Conservation (phyloP, 2,888 invertebrate species). For the Cremastobaeus sp. region DNA sequence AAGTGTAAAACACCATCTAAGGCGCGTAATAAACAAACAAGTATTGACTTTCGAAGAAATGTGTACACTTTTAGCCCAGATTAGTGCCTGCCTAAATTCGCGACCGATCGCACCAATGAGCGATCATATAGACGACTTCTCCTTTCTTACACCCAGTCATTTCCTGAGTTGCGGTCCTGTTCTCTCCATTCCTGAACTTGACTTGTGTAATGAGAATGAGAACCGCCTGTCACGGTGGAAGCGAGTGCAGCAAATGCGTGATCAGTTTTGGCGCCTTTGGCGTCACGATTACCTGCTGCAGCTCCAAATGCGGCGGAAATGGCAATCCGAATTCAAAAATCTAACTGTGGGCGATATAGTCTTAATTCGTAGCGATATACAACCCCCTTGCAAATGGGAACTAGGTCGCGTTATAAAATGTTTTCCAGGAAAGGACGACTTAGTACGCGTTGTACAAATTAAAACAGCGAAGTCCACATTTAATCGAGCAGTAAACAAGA, state of each 20-base stretch:
- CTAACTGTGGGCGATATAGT: constrained; percentile 5
- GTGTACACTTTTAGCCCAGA: background rate
- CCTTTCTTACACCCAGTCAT: constrained; percentile 17
- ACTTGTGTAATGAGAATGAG: no score
- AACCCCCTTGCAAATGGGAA: constrained; percentile 15
- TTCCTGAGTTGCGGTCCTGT: no score
- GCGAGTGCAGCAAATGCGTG: no score
- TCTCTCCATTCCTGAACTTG: no score
- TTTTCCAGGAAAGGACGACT: constrained; percentile 4
- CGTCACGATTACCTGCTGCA: no score
- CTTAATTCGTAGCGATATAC: no score
- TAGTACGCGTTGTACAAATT: background rate
- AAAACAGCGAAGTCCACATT: constrained; percentile 15
- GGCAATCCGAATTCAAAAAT: background rate
- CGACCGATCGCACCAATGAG: constrained; percentile 13
- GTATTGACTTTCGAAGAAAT: constrained; percentile 4
- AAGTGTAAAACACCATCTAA: constrained; percentile 8
- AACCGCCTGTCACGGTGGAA: no score
- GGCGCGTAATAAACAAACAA: constrained; percentile 1
- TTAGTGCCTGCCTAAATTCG: constrained; percentile 1
- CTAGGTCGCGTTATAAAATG: constrained; percentile 20
- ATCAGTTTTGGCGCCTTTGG: no score
- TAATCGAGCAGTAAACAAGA: constrained; percentile 4
- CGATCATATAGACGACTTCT: background rate
- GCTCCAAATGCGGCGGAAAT: no score